A percentile compares a stretch with the other conserved stretches of the same genome.
Conservation (phyloP, 2,113 vertebrate species). For the Dipodomys spectabilis region DNA sequence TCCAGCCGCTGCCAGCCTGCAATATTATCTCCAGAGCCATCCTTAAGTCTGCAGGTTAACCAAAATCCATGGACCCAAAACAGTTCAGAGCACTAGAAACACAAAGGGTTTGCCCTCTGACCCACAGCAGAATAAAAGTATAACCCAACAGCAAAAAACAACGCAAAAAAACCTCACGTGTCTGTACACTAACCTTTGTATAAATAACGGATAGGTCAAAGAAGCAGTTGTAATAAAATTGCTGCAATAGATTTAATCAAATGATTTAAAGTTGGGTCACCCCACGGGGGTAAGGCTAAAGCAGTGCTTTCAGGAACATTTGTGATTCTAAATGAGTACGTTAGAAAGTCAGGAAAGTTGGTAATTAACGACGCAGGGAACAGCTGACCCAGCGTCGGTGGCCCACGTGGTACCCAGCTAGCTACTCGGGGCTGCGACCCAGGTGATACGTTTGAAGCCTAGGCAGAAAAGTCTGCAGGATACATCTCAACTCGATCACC, state of each 20-base stretch:
- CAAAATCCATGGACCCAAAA: background rate
- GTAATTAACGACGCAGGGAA: background rate
- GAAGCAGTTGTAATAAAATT: background rate
- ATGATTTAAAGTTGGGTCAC: background rate
- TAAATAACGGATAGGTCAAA: constrained; percentile 33
- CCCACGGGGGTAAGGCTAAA: background rate
- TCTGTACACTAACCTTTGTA: constrained; percentile 9
- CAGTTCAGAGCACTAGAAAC: background rate
- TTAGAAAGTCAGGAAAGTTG: background rate
- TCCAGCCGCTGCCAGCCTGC: background rate
- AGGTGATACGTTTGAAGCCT: no score
- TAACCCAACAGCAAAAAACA: constrained; percentile 24
- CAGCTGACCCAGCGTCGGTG: no score
- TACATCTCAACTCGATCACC: no score
- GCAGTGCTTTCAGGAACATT: background rate
- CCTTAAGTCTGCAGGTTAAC: background rate
- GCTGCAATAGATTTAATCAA: constrained; percentile 10
- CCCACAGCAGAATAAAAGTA: background rate
- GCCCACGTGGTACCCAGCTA: no score
- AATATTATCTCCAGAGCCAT: background rate
- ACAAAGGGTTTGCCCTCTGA: background rate
- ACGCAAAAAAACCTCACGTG: constrained; percentile 13
- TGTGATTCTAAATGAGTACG: background rate
- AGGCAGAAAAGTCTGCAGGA: no score
- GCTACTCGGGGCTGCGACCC: no score